A percentile compares a stretch with the other conserved stretches of the same genome.
Evolutionary conservation across 2,888 invertebrate genomes (phyloP).

Genomic region (Tigriopus californicus): DNA sequence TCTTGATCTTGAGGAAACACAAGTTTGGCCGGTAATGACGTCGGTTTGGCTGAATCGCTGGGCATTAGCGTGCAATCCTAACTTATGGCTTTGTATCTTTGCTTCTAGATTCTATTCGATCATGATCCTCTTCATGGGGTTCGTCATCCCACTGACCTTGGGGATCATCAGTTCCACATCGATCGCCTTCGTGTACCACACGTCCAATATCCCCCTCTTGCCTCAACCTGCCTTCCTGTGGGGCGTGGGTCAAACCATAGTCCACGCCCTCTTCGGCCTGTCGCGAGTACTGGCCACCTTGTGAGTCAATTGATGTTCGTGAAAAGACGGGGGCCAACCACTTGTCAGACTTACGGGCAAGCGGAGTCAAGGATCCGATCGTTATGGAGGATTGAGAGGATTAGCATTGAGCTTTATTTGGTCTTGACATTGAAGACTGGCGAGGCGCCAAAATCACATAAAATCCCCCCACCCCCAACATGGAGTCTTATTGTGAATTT

Average conservation of each 20-base stretch:
- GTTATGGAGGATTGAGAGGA: too few relatives aligned
- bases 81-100: neutral
- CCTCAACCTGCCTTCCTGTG: slow-evolving; percentile 79
- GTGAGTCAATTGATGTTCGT: slow-evolving; percentile 34
- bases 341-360: neutral
- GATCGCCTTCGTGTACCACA: slow-evolving; percentile 79
- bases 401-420: too few relatives aligned
- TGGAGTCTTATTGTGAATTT: too few relatives aligned
- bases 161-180: slow-evolving; percentile 71
- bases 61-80: too few relatives aligned
- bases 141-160: slow-evolving; percentile 5
- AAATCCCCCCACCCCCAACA: too few relatives aligned
- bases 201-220: slow-evolving; percentile 70
- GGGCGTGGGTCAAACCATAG: slow-evolving; percentile 81
- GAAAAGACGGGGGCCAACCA: neutral
- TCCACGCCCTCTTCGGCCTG: slow-evolving; percentile 74
- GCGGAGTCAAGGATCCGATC: too few relatives aligned
- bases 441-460: too few relatives aligned
- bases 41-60: too few relatives aligned
- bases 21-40: slow-evolving; percentile 53
- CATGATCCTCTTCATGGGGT: slow-evolving; percentile 15
- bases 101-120: slow-evolving; percentile 9
- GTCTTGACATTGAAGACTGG: too few relatives aligned
- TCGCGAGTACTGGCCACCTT: slow-evolving; percentile 80
- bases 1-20: slow-evolving; percentile 76